phyloP scores from a whole-genome alignment of 2,888 invertebrate genomes.

The Callosobruchus maculatus region DNA sequence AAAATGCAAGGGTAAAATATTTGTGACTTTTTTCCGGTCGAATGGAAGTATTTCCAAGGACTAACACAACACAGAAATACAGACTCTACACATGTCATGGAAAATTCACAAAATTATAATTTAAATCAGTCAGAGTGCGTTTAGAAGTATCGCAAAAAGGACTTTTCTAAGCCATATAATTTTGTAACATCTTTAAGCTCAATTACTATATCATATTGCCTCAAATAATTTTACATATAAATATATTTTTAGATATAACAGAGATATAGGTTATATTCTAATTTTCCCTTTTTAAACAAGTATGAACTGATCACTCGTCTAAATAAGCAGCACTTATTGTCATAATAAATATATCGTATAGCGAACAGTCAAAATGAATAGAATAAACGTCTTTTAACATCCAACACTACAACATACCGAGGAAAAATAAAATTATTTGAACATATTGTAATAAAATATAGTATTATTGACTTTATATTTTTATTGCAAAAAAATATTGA shows the following conservation, averaged over 20 bases:
- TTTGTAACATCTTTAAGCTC: background rate
- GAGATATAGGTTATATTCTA: background rate
- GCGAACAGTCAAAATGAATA: background rate
- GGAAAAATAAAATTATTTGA: too few relatives aligned
- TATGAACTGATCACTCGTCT: background rate
- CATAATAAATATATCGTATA: background rate
- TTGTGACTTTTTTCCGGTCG: background rate
- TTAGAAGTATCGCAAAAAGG: too few relatives aligned
- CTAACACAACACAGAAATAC: background rate
- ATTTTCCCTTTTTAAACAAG: background rate
- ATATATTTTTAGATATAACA: background rate
- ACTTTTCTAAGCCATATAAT: background rate
- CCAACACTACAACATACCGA: too few relatives aligned
- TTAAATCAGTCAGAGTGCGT: background rate
- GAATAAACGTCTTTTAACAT: background rate
- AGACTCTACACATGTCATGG: background rate
- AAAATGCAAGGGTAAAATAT: background rate
- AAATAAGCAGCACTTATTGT: background rate
- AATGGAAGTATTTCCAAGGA: background rate
- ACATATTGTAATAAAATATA: background rate
- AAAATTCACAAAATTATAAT: background rate
- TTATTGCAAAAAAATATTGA: too few relatives aligned
- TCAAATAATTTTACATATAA: background rate
- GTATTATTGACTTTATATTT: too few relatives aligned
- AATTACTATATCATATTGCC: background rate